Evolutionary conservation across 2,888 invertebrate genomes (phyloP).

Genomic region (Drosophila merina): DNA sequence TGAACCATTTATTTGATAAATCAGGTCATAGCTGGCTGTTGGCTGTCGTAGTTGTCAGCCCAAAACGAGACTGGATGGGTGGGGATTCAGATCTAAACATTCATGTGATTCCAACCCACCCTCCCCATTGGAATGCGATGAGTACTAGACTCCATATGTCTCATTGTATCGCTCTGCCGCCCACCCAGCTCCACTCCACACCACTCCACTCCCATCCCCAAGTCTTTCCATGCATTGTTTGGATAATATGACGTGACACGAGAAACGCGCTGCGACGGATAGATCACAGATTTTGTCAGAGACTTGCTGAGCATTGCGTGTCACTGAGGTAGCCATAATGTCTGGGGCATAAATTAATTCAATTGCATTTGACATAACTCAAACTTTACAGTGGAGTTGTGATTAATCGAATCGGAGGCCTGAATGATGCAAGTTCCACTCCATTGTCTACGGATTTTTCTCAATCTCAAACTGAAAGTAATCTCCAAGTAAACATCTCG

Average conservation of each 20-base stretch:
- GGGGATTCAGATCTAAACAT: too few species aligned
- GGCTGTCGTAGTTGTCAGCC: conserved; percentile 17
- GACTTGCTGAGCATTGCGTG: conserved; percentile 50
- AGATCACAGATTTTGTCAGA: conserved; percentile 10
- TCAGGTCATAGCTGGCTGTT: conserved; percentile 72
- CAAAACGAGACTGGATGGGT: conserved; percentile 7
- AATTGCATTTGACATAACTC: conserved; percentile 54
- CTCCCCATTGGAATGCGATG: conserved; percentile 33
- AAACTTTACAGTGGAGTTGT: conserved; percentile 21
- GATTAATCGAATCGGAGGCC: conserved; percentile 51
- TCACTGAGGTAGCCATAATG: conserved; percentile 28
- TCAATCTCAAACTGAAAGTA: conserved; percentile 13
- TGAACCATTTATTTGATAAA: conserved; percentile 75
- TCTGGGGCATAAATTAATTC: conserved; percentile 56
- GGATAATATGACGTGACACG: conserved; percentile 75
- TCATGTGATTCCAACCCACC: conserved; percentile 12
- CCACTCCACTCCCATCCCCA: too few species aligned
- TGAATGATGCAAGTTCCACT: conserved; percentile 21
- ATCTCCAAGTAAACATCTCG: conserved; percentile 19
- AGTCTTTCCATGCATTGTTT: conserved; percentile 49
- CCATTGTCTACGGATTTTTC: conserved; percentile 19
- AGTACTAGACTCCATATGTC: conserved; percentile 33
- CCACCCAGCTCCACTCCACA: not conserved
- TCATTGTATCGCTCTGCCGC: conserved; percentile 21
- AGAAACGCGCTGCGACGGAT: conserved; percentile 53